A percentile compares a stretch with the other conserved stretches of the same genome.
Evolutionary conservation across 2,113 vertebrate species (phyloP).

Genomic region (Cnemophilus loriae): DNA sequence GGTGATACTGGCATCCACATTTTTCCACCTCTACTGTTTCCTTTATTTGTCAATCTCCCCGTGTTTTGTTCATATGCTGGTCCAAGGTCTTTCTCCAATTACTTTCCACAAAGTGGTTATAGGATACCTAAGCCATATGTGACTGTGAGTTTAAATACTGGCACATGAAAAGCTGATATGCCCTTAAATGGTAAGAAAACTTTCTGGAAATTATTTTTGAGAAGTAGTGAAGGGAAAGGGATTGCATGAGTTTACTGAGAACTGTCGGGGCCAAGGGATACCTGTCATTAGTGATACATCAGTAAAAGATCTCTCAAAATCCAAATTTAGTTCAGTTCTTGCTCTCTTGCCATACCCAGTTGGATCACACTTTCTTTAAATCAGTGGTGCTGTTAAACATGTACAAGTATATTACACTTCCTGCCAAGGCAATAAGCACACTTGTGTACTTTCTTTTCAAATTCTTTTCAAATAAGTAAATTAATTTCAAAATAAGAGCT

Average conservation of each 20-base stretch:
- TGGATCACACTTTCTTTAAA: background rate
- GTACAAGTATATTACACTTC: background rate
- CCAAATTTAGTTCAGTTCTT: background rate
- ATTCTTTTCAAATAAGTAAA: background rate
- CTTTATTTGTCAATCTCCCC: background rate
- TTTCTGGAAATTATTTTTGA: background rate
- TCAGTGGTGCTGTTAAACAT: background rate
- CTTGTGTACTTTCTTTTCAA: background rate
- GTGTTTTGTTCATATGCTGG: background rate
- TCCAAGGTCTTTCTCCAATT: background rate
- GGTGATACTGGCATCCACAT: background rate
- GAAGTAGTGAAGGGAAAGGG: background rate
- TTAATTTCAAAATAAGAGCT: background rate
- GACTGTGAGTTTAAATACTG: background rate
- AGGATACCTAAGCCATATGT: background rate
- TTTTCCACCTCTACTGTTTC: background rate
- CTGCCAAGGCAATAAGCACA: background rate
- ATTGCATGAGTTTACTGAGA: background rate
- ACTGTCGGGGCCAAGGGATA: background rate
- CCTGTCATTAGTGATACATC: background rate
- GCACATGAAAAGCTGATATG: fast-evolving
- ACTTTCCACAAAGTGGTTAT: background rate
- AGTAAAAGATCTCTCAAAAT: background rate
- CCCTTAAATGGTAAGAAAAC: background rate
- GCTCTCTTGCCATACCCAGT: background rate